A percentile compares a stretch with the other conserved stretches of the same genome.
These are phyloP conservation scores for Cataglyphis cursor DNA, from an alignment of 2,888 invertebrate genomes.

Conservation along the genomic window DNA sequence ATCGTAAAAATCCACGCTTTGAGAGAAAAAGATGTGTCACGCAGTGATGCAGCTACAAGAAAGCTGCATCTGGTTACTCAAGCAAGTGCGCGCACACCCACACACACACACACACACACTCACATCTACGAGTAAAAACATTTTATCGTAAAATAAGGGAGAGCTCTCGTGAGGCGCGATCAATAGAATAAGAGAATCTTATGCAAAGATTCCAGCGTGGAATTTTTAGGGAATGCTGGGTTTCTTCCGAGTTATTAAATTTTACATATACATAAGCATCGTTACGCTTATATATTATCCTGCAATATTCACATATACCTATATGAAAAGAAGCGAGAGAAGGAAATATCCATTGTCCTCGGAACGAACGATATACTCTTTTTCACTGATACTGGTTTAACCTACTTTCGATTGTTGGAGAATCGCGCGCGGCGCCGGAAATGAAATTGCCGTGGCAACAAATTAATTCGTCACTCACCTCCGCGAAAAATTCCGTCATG, in stretches of 20 bases:
- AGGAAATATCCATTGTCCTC: conserved; percentile 50
- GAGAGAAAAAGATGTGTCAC: neutral
- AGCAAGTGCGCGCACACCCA: neutral
- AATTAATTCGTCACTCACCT: conserved; percentile 89
- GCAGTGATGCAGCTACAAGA: neutral
- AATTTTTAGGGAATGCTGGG: conserved; percentile 9
- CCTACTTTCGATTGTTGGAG: conserved; percentile 66
- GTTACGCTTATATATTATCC: conserved; percentile 1
- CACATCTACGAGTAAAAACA: conserved; percentile 6
- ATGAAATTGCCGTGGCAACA: neutral
- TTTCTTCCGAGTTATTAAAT: conserved; percentile 22
- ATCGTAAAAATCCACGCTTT: neutral
- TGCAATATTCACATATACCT: neutral
- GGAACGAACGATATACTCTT: conserved; percentile 59
- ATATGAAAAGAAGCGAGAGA: conserved; percentile 21
- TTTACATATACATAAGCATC: conserved; percentile 3
- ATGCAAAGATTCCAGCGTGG: conserved; percentile 21
- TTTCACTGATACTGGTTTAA: conserved; percentile 68
- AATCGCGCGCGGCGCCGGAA: neutral
- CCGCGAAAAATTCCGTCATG: conserved; percentile 99
- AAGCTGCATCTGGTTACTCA: conserved; percentile 7
- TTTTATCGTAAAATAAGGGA: conserved; percentile 3
- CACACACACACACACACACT: neutral
- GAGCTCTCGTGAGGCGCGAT: conserved; percentile 24
- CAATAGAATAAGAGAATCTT: conserved; percentile 27